These are phyloP conservation scores for Petrolisthes manimaculis DNA, from an alignment of 2,888 invertebrate species.

Conservation along the genomic window DNA sequence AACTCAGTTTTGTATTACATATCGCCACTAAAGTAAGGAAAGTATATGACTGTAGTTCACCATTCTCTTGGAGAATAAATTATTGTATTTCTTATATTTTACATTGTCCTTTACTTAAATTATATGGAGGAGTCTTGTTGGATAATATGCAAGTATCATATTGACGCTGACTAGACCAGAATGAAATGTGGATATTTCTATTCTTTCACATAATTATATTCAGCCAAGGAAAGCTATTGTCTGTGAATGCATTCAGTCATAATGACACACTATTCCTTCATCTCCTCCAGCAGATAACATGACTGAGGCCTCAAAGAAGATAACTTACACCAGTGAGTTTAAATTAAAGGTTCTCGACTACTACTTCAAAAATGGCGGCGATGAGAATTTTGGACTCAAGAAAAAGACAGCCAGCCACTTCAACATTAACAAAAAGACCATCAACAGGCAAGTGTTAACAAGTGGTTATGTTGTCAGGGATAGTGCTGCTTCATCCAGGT, in stretches of 20 bases:
- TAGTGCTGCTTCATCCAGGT: too few relatives aligned
- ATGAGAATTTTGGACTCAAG: slow-evolving; percentile 62
- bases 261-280: not conserved
- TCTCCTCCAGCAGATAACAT: not conserved
- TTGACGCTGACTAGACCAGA: too few relatives aligned
- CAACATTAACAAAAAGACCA: slow-evolving; percentile 64
- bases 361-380: slow-evolving; percentile 65
- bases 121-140: too few relatives aligned
- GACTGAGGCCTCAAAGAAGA: slow-evolving; percentile 47
- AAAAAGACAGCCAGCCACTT: slow-evolving; percentile 62
- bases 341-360: slow-evolving; percentile 64
- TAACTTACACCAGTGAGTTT: slow-evolving; percentile 61
- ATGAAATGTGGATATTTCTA: not conserved
- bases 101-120: not conserved
- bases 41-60: too few relatives aligned
- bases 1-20: too few relatives aligned
- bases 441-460: slow-evolving; percentile 50
- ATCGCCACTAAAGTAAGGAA: too few relatives aligned
- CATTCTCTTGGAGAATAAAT: too few relatives aligned
- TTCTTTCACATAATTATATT: not conserved
- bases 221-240: not conserved
- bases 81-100: not conserved
- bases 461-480: too few relatives aligned
- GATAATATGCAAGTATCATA: too few relatives aligned
- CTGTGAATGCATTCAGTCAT: not conserved